Base-by-base conservation (phyloP, 2,113 vertebrate species). In the Coptodon bakossiorum region DNA sequence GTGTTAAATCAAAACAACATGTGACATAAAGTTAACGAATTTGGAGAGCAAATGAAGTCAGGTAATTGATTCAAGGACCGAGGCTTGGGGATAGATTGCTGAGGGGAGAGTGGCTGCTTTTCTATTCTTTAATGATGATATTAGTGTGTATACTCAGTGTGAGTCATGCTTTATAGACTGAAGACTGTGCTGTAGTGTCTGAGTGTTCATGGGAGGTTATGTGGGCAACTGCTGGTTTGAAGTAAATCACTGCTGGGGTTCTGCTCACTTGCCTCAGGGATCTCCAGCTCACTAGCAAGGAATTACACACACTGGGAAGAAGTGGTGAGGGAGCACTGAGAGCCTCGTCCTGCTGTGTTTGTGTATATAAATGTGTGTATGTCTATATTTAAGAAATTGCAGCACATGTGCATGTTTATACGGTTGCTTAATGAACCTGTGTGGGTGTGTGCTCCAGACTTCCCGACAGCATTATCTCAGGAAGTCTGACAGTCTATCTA, bases 91-190 rank as follows among this genome's bases (percentile, higher is more conserved):
- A 85, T 88, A 5, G 57, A 86, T 9, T 66, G 79, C 88, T 78
- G 13, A 66, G 57, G 79, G 89, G 84, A 76, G 53, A 80, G 54
- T 48, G 29, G 57, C 36, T 84, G 38, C 54, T 89, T 88, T 91
- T 81, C 80, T 81, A 52, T 43, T 50, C 61, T 57, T 84, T 88
- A 86, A 90, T 29, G 63, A 61, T 13, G 12, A 71, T 78, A 73
- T 80, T 73, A 82, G 38, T 81, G 71, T 40, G 78, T 31, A 80
- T 56, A 27, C 85, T 91, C 85, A 84, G 88, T 19, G 38, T 93
- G 94, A 95, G 57, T 93, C 93, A 92, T n/a, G 54, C 34, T 94
- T 93, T 92, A 90, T 84, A 86, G 88, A 91, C 90, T 14, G 34
- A 57, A 40, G 86, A 9, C 86, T 10, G 36, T 34, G 78, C 84